These are phyloP conservation scores for Hofmannophila pseudospretella DNA, from an alignment of 2,888 invertebrate genomes.

Conservation along the genomic window DNA sequence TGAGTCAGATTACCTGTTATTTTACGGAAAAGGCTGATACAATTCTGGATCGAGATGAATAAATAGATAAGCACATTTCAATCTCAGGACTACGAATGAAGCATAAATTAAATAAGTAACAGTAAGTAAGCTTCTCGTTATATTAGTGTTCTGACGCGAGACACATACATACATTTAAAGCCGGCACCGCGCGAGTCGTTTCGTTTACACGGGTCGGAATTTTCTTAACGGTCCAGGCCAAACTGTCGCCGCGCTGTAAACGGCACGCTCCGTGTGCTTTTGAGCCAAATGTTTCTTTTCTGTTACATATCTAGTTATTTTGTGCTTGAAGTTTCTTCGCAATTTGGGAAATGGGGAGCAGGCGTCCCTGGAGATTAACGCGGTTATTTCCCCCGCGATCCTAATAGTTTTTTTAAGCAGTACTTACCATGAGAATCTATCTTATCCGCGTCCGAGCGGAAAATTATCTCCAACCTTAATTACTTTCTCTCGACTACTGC, in stretches of 20 bases:
- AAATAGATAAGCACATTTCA: background rate
- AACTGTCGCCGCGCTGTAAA: no score
- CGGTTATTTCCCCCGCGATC: conserved; percentile 19
- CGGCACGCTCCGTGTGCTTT: no score
- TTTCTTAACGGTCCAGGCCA: no score
- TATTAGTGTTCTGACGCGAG: no score
- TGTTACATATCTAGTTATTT: no score
- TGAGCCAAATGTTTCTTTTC: no score
- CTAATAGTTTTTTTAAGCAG: conserved; percentile 16
- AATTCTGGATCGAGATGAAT: background rate
- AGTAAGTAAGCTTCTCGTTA: no score
- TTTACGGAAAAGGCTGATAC: background rate
- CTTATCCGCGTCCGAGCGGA: conserved; percentile 25
- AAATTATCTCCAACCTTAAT: conserved; percentile 31
- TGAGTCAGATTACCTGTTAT: no score
- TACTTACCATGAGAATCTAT: conserved; percentile 19
- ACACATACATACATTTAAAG: no score
- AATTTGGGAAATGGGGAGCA: conserved; percentile 6
- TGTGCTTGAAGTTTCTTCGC: conserved; percentile 1
- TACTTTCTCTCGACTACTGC: conserved; percentile 24
- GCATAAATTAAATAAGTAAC: no score
- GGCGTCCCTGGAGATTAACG: conserved; percentile 10
- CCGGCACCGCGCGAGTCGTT: no score
- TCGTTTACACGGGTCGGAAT: no score
- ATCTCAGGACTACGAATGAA: conserved; percentile 1